A percentile compares a stretch with the other conserved stretches of the same genome.
These are phyloP conservation scores for Habroteleia sp. DNA, from an alignment of 2,888 invertebrate genomes.

Conservation along the genomic window DNA sequence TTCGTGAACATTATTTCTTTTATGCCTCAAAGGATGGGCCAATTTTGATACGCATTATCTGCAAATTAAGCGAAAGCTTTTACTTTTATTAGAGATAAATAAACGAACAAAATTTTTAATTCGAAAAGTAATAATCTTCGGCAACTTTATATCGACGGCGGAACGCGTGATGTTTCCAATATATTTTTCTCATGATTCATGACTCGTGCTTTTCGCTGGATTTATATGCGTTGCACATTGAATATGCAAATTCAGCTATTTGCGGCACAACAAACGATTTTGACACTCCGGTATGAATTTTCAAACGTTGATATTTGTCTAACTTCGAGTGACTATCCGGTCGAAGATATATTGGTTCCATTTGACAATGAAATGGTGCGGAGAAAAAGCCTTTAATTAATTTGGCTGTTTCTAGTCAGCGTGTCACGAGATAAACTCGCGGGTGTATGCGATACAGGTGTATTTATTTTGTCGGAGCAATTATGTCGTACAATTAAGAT, in stretches of 20 bases:
- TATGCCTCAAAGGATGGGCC: no score
- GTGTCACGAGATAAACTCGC: slow-evolving; percentile 37
- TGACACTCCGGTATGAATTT: slow-evolving; percentile 52
- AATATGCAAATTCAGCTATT: slow-evolving; percentile 60
- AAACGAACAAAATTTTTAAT: slow-evolving; percentile 10
- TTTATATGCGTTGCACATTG: slow-evolving; percentile 50
- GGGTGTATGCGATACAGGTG: slow-evolving; percentile 31
- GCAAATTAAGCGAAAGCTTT: no score
- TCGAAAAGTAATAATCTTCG: slow-evolving; percentile 35
- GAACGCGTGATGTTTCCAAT: slow-evolving; percentile 33
- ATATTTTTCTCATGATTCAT: slow-evolving; percentile 55
- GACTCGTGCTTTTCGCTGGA: slow-evolving; percentile 37
- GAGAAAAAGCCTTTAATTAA: slow-evolving; percentile 52
- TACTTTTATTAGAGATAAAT: no score
- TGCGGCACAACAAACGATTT: slow-evolving; percentile 56
- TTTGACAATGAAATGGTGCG: slow-evolving; percentile 36
- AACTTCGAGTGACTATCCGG: slow-evolving; percentile 45
- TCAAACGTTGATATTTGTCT: slow-evolving; percentile 56
- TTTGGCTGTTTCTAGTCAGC: slow-evolving; percentile 31
- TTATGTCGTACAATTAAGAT: slow-evolving; percentile 49
- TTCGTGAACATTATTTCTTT: no score
- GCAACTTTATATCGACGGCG: slow-evolving; percentile 34
- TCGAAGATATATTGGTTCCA: slow-evolving; percentile 35
- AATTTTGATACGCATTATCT: no score
- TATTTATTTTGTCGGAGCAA: slow-evolving; percentile 36